These are phyloP conservation scores for Drosophila carrolli DNA, from an alignment of 1,140 invertebrate species.

Conservation along the genomic window DNA sequence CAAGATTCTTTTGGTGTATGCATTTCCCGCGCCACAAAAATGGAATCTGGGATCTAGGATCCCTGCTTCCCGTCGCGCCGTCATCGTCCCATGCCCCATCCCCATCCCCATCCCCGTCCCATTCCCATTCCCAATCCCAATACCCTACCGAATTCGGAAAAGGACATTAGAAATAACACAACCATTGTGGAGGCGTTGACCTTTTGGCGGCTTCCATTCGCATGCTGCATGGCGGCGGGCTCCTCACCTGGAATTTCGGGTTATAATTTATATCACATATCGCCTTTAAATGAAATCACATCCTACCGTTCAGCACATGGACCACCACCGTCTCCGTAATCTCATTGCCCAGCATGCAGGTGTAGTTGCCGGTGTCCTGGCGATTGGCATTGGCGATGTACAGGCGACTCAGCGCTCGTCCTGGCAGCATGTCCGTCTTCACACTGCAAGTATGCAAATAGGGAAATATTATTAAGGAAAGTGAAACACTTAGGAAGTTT, in stretches of 20 bases:
- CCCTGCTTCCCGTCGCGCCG: conserved; percentile 37
- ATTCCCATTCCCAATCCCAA: neutral
- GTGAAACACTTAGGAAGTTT: too few relatives aligned
- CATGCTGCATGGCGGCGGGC: conserved; percentile 84
- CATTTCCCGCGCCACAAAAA: conserved; percentile 47
- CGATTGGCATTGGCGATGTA: conserved; percentile 93
- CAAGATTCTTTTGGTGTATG: conserved; percentile 72
- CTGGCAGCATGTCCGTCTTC: conserved; percentile 91
- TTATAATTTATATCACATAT: neutral
- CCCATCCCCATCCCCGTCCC: conserved; percentile 6
- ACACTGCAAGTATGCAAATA: conserved; percentile 86
- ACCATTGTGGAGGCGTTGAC: conserved; percentile 66
- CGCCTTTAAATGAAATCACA: neutral
- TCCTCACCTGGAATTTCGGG: conserved; percentile 68
- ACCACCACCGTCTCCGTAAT: conserved; percentile 91
- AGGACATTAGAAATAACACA: conserved; percentile 74
- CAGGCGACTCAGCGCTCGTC: conserved; percentile 91
- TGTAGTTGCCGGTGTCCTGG: conserved; percentile 94
- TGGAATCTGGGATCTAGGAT: conserved; percentile 22
- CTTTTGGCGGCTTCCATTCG: conserved; percentile 59
- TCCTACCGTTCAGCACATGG: conserved; percentile 92
- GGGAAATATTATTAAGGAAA: too few relatives aligned
- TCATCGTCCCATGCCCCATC: conserved; percentile 55
- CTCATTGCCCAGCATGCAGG: conserved; percentile 91
- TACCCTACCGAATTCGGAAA: conserved; percentile 1